Evolutionary conservation across 2,797 vertebrate species (phyloP), one percentile per base, ranked within the genome.

Genomic region (Girardinus metallicus): DNA sequence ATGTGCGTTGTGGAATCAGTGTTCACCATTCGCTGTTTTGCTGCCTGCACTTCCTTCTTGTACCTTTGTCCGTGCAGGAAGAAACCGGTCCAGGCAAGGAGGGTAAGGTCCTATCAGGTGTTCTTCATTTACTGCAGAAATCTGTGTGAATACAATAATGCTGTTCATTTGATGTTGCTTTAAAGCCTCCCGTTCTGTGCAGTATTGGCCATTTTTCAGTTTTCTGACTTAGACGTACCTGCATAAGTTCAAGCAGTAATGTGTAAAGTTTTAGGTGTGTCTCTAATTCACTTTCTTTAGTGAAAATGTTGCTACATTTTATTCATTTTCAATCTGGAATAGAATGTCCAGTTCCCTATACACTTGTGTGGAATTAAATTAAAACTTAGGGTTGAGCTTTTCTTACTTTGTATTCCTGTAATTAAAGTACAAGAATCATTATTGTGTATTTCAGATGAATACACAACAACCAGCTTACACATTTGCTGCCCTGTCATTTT

Each of bases 1-100:
- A 94, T 97, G 81, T 94, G 96, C 0, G 0, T 86, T 15, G 78
- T 94, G 55, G 97, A 96, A 88, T 92, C 92, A 0, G 76, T 97
- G 81, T 98, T 97, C 79, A 94, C 97, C 3, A 87, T 93, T 74
- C 96, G 95, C 73, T 97, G 96, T 62, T 95, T 97, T 55, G 93
- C 96, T 49, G 95, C 95, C 51, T 71, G 94, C 76, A 92, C 95
- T 0, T 81, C 88, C 0, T 95, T 97, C 80, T 96, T 98, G 76
- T 92, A 83, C 80, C 83, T 96, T 18, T 95, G 95, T 55, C 93
- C 94, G 0, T 96, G 97, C 94, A 94, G 94, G 89, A 94, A 57
- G 1, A 82, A 81, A 82, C 87, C 92, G 0, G 2, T 68, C 36
- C 75, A 74, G 23, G 75, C 80, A 7, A 89, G n/a, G 23, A 92